phyloP scores from a whole-genome alignment of 2,888 invertebrate genomes.

The Seira ritae region DNA sequence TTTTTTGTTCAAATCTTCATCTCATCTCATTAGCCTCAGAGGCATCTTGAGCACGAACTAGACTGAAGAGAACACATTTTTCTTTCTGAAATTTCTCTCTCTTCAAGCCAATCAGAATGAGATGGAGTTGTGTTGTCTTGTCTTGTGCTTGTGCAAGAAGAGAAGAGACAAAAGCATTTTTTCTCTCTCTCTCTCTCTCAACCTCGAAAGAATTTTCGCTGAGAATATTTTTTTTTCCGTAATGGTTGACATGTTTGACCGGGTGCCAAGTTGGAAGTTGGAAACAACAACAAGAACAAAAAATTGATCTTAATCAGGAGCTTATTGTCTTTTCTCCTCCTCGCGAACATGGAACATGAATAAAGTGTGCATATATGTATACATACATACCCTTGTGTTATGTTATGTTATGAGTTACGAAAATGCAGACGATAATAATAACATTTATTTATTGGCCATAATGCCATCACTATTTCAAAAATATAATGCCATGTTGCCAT shows the following conservation, averaged over 20 bases:
- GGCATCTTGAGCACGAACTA: slow-evolving; percentile 49
- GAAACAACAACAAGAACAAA: neutral
- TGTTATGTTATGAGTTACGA: no score
- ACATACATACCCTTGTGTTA: no score
- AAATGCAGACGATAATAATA: neutral
- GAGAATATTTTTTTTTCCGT: neutral
- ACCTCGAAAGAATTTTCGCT: neutral
- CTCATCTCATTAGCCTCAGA: slow-evolving; percentile 71
- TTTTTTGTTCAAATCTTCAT: slow-evolving; percentile 18
- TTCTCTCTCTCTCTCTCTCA: neutral
- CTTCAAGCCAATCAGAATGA: neutral
- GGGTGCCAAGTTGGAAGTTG: neutral
- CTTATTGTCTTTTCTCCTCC: neutral
- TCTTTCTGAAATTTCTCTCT: neutral
- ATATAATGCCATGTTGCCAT: neutral
- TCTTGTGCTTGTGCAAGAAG: neutral
- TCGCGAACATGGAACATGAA: no score
- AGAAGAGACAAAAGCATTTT: slow-evolving; percentile 1
- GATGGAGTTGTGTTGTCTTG: no score
- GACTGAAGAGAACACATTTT: slow-evolving; percentile 20
- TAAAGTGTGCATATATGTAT: no score
- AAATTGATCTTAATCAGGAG: neutral
- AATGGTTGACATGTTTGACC: slow-evolving; percentile 6
- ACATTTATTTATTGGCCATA: neutral
- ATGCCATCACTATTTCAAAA: neutral